Evolutionary conservation across 1,140 invertebrate genomes (phyloP).

Genomic region (Drosophila simulans): DNA sequence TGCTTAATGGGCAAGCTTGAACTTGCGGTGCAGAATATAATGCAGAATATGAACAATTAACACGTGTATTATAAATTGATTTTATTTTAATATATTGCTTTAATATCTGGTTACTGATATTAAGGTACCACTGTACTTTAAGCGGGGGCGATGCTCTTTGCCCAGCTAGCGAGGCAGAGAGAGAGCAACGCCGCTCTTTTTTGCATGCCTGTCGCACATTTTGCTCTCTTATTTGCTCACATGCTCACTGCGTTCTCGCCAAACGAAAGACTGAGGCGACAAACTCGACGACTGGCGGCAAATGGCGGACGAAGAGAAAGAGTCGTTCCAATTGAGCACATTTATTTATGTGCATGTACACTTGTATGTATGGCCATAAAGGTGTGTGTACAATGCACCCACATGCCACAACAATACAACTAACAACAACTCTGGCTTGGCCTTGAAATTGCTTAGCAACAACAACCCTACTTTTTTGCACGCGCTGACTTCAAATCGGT

Average conservation of each 20-base stretch:
- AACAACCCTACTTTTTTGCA: slow-evolving; percentile 33
- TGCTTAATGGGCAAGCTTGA: too few relatives aligned
- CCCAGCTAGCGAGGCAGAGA: not conserved
- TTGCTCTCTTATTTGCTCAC: slow-evolving; percentile 11
- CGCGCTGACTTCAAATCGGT: slow-evolving; percentile 17
- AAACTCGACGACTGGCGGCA: slow-evolving; percentile 55
- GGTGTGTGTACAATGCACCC: slow-evolving; percentile 40
- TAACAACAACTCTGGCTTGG: slow-evolving; percentile 34
- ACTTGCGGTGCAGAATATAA: too few relatives aligned
- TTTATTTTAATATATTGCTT: too few relatives aligned
- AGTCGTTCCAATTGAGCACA: slow-evolving; percentile 51
- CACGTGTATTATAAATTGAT: too few relatives aligned
- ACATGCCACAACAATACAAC: slow-evolving; percentile 29
- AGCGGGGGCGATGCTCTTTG: slow-evolving; percentile 46
- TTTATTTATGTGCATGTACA: not conserved
- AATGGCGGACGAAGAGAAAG: slow-evolving; percentile 34
- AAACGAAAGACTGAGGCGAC: slow-evolving; percentile 75
- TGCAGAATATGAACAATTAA: too few relatives aligned
- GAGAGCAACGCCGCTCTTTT: not conserved
- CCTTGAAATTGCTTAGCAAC: slow-evolving; percentile 45
- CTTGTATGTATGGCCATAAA: not conserved
- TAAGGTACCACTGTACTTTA: slow-evolving; percentile 6
- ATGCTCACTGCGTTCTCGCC: slow-evolving; percentile 6
- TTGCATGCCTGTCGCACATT: slow-evolving; percentile 11
- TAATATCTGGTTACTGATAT: not conserved